Base-by-base conservation (phyloP, 2,888 invertebrate species). In the Nipponacmea schrenckii region DNA sequence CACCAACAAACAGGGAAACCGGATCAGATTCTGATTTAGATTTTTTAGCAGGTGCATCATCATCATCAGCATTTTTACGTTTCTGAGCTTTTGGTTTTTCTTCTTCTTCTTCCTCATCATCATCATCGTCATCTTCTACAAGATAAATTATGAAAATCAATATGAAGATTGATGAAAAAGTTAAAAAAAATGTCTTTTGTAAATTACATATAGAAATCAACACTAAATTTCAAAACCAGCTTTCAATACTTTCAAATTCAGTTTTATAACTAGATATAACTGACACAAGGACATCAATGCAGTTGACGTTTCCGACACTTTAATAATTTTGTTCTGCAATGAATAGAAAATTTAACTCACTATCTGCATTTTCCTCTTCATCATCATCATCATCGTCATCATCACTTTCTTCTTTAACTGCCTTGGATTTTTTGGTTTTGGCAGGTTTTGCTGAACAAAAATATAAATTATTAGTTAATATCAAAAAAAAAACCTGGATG, bases 391-490 rank as follows among this genome's bases (percentile, higher is more conserved):
- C 64, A 64, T 64, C 64, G 1, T 31, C 64, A n/a, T 31, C 64
- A 17, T 67, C 71, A 44, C 67, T 46, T 63, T 67, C 67, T 63
- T 31, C 27, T 48, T 63, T 67, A 48, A 46, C n/a, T 46, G 44
- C 71, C 63, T 67, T 62, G 17, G 62, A 48, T 67, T 71, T 67
- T 67, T 63, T 71, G 63, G 62, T 67, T 71, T 63, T 46, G 62
- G 24, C 56, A 24, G 56, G 56, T 56, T 56, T 10, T 10, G n/a
- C 56, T 56, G 56, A 56, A 56, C 7, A 8, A 39, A 39, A 39
- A 39, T 39, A n/a, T n/a, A n/a, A n/a, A n/a, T n/a, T n/a, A n/a
- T n/a, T n/a, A n/a, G n/a, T n/a, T n/a, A n/a, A n/a, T n/a, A n/a
- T n/a, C n/a, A n/a, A n/a, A n/a, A n/a, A n/a, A n/a, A n/a, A n/a